A percentile compares a stretch with the other conserved stretches of the same genome.
phyloP scores from a whole-genome alignment of 2,113 vertebrate species.

The Patagioenas fasciata region DNA sequence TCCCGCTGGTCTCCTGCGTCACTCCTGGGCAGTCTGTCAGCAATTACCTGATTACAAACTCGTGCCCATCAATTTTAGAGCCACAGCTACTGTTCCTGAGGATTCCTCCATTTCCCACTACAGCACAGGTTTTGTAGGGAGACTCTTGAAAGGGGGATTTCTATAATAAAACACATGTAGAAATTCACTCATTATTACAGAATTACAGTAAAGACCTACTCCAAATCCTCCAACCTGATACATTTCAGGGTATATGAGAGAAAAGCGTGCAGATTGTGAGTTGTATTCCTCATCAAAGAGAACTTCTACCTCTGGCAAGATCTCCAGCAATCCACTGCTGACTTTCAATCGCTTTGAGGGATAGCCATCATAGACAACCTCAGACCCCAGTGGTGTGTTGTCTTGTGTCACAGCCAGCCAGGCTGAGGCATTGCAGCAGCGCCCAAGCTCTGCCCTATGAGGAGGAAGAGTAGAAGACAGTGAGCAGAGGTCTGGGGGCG shows the following conservation, averaged over 20 bases:
- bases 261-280: background rate
- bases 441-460: background rate
- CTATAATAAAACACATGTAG: background rate
- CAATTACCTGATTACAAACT: background rate
- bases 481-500: background rate
- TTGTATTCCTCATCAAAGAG: background rate
- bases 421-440: background rate
- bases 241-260: too few relatives aligned
- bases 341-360: background rate
- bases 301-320: background rate
- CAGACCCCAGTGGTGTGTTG: background rate
- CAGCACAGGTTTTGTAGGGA: background rate
- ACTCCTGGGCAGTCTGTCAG: background rate
- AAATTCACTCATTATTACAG: background rate
- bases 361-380: background rate
- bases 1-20: background rate
- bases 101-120: constrained; percentile 12
- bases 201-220: background rate
- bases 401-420: background rate
- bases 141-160: background rate
- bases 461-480: background rate
- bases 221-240: background rate
- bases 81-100: background rate
- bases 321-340: background rate
- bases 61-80: background rate